phyloP scores from a whole-genome alignment of 2,888 invertebrate genomes.

The Cremastinae sp. region DNA sequence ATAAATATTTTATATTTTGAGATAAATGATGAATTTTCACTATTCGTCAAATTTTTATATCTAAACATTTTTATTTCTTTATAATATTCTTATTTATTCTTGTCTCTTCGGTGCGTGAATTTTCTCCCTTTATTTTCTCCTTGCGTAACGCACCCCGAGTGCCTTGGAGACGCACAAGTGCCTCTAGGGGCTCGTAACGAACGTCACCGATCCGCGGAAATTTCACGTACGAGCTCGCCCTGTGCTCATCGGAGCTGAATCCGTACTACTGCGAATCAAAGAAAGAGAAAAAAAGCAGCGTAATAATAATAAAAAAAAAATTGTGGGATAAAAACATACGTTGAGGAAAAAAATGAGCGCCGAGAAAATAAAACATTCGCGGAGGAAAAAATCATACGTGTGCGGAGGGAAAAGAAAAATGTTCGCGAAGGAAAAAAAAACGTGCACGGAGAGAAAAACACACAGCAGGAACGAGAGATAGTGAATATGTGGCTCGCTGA shows the following conservation, averaged over 20 bases:
- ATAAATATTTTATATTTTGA: no score
- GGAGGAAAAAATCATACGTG: constrained; percentile 1
- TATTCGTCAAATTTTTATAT: no score
- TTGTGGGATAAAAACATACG: constrained; percentile 1
- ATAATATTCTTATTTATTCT: constrained; percentile 1
- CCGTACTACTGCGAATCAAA: constrained; percentile 9
- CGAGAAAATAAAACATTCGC: neutral
- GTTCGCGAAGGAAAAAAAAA: constrained; percentile 17
- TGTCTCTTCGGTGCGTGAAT: no score
- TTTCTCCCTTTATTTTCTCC: constrained; percentile 21
- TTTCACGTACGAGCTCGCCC: constrained; percentile 73
- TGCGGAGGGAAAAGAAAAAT: no score
- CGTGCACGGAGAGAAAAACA: constrained; percentile 27
- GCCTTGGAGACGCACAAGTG: constrained; percentile 44
- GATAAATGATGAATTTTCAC: neutral
- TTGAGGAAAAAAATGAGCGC: neutral
- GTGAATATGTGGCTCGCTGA: constrained; percentile 8
- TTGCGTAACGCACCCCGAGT: constrained; percentile 44
- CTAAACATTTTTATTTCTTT: constrained; percentile 6
- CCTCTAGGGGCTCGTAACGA: constrained; percentile 37
- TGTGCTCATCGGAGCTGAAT: constrained; percentile 31
- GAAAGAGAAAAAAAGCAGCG: constrained; percentile 19
- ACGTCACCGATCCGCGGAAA: constrained; percentile 3
- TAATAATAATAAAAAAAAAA: constrained; percentile 9
- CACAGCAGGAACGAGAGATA: constrained; percentile 39